Evolutionary conservation across 2,888 invertebrate genomes (phyloP).

Genomic region (Athalia circularis): DNA sequence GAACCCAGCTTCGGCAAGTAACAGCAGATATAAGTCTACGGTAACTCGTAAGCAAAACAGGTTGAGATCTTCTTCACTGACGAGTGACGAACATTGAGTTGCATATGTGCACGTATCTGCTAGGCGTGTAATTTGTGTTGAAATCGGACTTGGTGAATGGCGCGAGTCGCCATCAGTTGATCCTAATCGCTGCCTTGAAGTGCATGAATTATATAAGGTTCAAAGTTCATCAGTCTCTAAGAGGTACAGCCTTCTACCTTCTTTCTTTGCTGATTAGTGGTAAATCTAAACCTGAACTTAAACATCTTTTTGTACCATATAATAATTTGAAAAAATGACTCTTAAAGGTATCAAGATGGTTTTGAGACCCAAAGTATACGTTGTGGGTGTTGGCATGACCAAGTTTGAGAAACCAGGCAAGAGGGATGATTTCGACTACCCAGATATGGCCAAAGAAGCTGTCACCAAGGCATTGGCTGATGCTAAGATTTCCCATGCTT

Average conservation of each 20-base stretch:
- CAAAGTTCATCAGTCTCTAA: conserved; percentile 3
- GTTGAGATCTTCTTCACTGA: not conserved
- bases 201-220: conserved; percentile 10
- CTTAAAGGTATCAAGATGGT: conserved; percentile 57
- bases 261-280: not conserved
- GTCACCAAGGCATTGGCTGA: conserved; percentile 91
- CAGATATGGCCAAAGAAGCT: conserved; percentile 95
- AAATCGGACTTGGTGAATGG: not conserved
- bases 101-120: no score
- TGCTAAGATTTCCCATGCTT: conserved; percentile 84
- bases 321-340: no score
- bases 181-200: not conserved
- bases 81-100: not conserved
- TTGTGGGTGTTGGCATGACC: conserved; percentile 98
- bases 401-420: conserved; percentile 97
- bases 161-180: not conserved
- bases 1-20: conserved; percentile 21
- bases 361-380: conserved; percentile 80
- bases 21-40: not conserved
- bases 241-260: not conserved
- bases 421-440: conserved; percentile 90
- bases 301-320: no score
- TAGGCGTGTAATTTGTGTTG: not conserved
- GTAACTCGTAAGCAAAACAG: not conserved
- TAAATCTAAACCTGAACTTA: not conserved